Evolutionary conservation across 2,888 invertebrate genomes (phyloP), one percentile per base, ranked within the genome.

Genomic region (Agonum fuliginosum): DNA sequence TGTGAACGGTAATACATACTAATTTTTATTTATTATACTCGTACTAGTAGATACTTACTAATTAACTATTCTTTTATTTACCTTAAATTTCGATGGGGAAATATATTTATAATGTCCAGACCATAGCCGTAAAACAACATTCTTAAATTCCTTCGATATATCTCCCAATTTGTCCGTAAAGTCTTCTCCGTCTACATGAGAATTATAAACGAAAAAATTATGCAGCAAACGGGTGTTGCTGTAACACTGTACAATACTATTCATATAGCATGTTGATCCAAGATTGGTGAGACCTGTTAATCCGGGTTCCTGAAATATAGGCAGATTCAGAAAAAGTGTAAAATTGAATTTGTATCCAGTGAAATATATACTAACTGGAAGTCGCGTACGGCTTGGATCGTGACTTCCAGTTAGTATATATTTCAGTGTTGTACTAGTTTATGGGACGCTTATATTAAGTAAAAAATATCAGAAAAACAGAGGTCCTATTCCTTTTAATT

Each of bases 261-360:
- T 93, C 92, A 92, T 92, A 83, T 92, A 93, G 83, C 93, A 93
- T 0, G 92, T 91, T 84, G 92, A 93, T 19, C 92, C 92, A 24
- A 92, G 86, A 85, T 93, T 93, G 80, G 90, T 88, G 58, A 93
- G 84, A 24, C 93, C 92, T 19, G 91, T 91, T 79, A 89, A 86
- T 3, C 90, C 90, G 58, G 85, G 87, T 81, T 84, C 84, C 89
- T 89, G 83, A 10, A 83, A n/a, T n/a, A 22, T 12, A 70, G 3
- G n/a, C n/a, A 43, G 8, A 30, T 30, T 5, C 30, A 30, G 4
- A 3, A 30, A 30, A 30, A 30, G 30, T 30, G 4, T 8, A 30
- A n/a, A n/a, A n/a, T n/a, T n/a, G n/a, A n/a, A n/a, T n/a, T n/a
- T n/a, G n/a, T n/a, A n/a, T n/a, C n/a, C n/a, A n/a, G n/a, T n/a